Conservation (phyloP, 2,797 vertebrate genomes). For the Hapalemur alaotrensis region DNA sequence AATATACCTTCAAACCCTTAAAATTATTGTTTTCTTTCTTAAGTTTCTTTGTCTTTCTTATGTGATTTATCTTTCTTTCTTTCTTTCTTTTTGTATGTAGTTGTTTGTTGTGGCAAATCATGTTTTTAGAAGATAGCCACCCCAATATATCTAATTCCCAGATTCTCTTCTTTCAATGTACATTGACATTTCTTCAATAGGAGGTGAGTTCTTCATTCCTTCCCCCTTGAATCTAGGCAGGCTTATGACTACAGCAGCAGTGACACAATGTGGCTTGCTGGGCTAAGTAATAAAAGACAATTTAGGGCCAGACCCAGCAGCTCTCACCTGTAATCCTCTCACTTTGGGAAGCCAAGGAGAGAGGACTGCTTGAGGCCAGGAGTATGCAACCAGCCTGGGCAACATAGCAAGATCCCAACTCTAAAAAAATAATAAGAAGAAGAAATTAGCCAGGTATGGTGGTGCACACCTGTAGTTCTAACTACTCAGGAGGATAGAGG, state of each 20-base stretch:
- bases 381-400: background rate
- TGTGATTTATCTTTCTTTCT: background rate
- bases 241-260: background rate
- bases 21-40: background rate
- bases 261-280: background rate
- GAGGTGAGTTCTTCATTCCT: background rate
- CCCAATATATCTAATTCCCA: background rate
- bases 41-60: background rate
- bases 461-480: background rate
- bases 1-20: background rate
- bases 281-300: background rate
- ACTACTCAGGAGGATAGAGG: background rate
- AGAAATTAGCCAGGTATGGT: background rate
- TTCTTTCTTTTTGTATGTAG: background rate
- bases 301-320: background rate
- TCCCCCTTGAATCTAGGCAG: too few relatives aligned
- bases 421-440: background rate
- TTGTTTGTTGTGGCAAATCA: background rate
- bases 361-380: background rate
- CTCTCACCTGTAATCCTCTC: background rate
- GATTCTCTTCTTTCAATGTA: background rate
- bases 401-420: background rate
- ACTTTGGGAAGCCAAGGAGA: background rate
- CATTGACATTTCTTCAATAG: background rate
- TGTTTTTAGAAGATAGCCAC: background rate